phyloP scores from a whole-genome alignment of 2,113 vertebrate genomes.

The Rafetus swinhoei region DNA sequence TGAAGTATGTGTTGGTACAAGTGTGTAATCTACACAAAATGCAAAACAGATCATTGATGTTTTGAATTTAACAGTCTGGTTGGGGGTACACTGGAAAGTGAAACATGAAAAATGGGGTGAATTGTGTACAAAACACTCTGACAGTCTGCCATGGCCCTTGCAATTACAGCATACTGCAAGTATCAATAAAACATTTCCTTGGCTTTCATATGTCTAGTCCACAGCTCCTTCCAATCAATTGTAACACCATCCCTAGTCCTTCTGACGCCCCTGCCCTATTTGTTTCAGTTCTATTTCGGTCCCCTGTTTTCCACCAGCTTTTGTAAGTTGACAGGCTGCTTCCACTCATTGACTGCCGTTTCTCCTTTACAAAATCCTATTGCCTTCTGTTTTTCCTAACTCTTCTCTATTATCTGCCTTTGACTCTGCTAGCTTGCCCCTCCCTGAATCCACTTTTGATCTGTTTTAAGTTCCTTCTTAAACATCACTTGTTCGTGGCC shows the following conservation, averaged over 20 bases:
- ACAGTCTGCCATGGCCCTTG: neutral
- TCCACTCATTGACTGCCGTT: neutral
- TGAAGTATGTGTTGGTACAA: slow-evolving; percentile 38
- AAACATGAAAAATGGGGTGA: neutral
- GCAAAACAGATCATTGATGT: slow-evolving; percentile 60
- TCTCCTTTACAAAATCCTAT: neutral
- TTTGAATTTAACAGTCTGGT: slow-evolving; percentile 36
- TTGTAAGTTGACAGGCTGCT: neutral
- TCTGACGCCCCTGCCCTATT: neutral
- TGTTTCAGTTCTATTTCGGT: neutral
- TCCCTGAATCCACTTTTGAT: neutral
- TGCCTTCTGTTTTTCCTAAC: accelerated
- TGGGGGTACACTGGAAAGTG: slow-evolving; percentile 15
- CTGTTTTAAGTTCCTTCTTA: neutral
- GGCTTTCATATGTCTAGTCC: neutral
- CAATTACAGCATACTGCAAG: neutral
- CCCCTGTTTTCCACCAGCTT: neutral
- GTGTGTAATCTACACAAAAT: slow-evolving; percentile 51
- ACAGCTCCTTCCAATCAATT: neutral
- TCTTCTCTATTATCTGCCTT: neutral
- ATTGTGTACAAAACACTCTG: neutral
- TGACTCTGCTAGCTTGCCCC: neutral
- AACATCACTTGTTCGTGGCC: neutral
- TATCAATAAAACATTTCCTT: neutral
- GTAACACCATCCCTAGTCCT: neutral